Conservation (phyloP, 2,888 invertebrate genomes). For the Orthosia gracilis region DNA sequence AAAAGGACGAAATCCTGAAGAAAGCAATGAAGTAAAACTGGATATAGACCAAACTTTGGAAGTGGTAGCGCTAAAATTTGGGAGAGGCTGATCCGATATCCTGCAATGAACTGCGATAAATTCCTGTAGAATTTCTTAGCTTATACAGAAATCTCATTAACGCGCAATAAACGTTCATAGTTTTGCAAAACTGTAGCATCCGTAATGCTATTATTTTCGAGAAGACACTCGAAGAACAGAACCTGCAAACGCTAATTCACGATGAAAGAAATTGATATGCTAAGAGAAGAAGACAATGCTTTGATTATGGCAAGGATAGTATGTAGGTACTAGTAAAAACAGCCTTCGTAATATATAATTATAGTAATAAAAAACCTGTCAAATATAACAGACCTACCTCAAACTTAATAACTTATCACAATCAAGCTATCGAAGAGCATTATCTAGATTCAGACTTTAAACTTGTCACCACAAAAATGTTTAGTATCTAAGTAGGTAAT, state of each 20-base stretch:
- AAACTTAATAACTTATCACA: slow-evolving; percentile 9
- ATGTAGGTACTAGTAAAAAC: background rate
- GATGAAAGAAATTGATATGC: background rate
- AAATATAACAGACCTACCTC: slow-evolving; percentile 14
- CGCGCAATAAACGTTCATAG: background rate
- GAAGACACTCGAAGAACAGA: background rate
- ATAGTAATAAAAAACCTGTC: background rate
- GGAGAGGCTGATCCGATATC: background rate
- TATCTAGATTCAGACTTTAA: slow-evolving; percentile 20
- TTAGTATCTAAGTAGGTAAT: slow-evolving; percentile 52
- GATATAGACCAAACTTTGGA: background rate
- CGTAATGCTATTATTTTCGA: background rate
- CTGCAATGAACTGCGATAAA: background rate
- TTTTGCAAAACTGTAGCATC: background rate
- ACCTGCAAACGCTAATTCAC: background rate
- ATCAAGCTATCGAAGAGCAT: slow-evolving; percentile 5
- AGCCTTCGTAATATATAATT: too few species aligned
- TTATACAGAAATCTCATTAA: background rate
- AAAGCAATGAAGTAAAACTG: background rate
- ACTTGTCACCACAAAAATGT: slow-evolving; percentile 6
- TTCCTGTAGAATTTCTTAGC: background rate
- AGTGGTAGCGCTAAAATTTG: background rate
- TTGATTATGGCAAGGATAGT: background rate
- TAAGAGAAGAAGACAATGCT: too few species aligned
- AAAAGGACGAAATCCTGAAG: background rate